phyloP scores from a whole-genome alignment of 1,140 invertebrate species.

The Drosophila truncata region DNA sequence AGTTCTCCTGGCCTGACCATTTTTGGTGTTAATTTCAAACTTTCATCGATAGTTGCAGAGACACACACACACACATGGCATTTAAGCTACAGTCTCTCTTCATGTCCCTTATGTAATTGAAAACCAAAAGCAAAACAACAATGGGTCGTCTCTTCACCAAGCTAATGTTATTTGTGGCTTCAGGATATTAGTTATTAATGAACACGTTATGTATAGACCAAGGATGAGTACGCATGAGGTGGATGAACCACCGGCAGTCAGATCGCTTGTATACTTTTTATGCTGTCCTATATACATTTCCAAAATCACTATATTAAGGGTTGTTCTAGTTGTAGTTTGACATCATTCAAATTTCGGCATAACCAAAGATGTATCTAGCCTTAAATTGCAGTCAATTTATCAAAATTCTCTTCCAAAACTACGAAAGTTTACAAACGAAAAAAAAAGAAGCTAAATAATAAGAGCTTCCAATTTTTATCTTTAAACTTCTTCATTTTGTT shows the following conservation, averaged over 20 bases:
- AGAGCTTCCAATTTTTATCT: too few relatives aligned
- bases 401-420: constrained; percentile 36
- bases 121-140: constrained; percentile 78
- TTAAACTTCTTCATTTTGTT: too few relatives aligned
- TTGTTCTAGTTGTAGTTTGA: constrained; percentile 10
- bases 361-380: constrained; percentile 50
- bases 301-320: constrained; percentile 54
- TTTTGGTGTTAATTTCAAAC: constrained; percentile 82
- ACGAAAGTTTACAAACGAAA: background rate
- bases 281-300: constrained; percentile 16
- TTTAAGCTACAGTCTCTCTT: constrained; percentile 32
- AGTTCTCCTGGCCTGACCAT: constrained; percentile 40
- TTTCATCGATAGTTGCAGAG: constrained; percentile 66
- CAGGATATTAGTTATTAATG: constrained; percentile 83
- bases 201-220: constrained; percentile 53
- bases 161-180: constrained; percentile 77
- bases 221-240: constrained; percentile 26
- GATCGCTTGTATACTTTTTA: constrained; percentile 21
- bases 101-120: constrained; percentile 70
- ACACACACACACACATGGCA: constrained; percentile 44
- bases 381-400: constrained; percentile 51
- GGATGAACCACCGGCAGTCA: constrained; percentile 4
- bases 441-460: too few relatives aligned
- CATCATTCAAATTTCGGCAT: background rate
- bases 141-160: constrained; percentile 23